phyloP scores from a whole-genome alignment of 1,140 invertebrate species.

The Paraescarpia echinospica region DNA sequence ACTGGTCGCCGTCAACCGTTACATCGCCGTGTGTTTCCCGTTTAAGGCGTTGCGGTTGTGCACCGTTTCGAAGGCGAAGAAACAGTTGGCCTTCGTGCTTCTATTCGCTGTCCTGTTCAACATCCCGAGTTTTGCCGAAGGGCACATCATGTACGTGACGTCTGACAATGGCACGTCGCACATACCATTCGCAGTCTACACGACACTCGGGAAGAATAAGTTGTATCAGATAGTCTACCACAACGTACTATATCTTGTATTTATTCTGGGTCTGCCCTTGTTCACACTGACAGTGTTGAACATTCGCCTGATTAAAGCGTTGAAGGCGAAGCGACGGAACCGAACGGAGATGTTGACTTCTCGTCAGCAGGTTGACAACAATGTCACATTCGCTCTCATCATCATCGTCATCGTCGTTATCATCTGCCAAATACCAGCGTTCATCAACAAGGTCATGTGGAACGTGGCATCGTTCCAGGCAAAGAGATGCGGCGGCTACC shows the following conservation, averaged over 20 bases:
- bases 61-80: not conserved
- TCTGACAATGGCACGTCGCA: not conserved
- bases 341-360: not conserved
- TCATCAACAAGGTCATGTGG: not conserved
- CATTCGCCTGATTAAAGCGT: not conserved
- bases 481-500: not conserved
- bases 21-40: constrained; percentile 6
- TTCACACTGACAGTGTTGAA: too few species aligned
- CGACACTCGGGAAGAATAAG: not conserved
- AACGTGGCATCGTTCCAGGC: not conserved
- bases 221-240: not conserved
- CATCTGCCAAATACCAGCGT: constrained; percentile 13
- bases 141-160: not conserved
- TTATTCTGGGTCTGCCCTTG: too few species aligned
- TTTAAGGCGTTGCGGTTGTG: not conserved
- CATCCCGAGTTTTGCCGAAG: constrained; percentile 17
- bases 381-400: constrained; percentile 11
- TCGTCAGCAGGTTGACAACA: not conserved
- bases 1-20: constrained; percentile 1
- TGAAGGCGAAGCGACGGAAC: not conserved
- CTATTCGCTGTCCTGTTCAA: constrained; percentile 16
- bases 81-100: not conserved
- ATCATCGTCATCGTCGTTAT: constrained; percentile 17
- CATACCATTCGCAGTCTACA: not conserved
- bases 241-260: not conserved